Evolutionary conservation across 2,797 vertebrate genomes (phyloP), one percentile per base, ranked within the genome.

Genomic region (Kryptopterus vitreolus): DNA sequence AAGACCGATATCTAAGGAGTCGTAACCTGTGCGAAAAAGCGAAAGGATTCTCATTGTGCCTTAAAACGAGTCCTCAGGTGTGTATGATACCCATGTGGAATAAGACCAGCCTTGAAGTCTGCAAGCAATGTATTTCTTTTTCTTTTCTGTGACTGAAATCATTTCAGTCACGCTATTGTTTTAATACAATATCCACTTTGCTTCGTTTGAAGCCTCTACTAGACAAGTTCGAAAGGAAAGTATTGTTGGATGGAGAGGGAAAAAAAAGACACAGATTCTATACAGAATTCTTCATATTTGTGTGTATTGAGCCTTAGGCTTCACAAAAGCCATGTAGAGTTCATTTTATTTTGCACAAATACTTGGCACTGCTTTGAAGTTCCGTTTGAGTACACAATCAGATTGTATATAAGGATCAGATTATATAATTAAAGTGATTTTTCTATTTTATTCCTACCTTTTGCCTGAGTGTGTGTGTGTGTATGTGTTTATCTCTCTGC

Each of bases 1-100:
- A 87, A 83, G 70, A 81, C 22, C 35, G 66, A 84, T 88, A 35
- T 83, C 70, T 74, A 53, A 86, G 31, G 57, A 53, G 29, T n/a
- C 10, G 5, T 24, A 48, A 61, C 8, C 29, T 20, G 18, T 22
- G 24, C n/a, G 35, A 80, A 29, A 13, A 35, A 55, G 46, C 29
- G 8, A 35, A 55, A 22, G 20, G 52, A 57, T 61, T 78, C 31
- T 33, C 1, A 26, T 26, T 33, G 20, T 74, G 70, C 20, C 62
- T 48, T 35, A 22, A 43, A 65, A 29, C 15, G 70, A n/a, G 31
- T n/a, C 4, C 10, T 58, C 33, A 38, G 52, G 33, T 58, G 33
- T 20, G 29, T 24, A 15, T 16, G 11, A 48, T 26, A 50, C 38
- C 62, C 16, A 8, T 12, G 46, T 76, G 43, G 58, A 79, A 20